Percentiles rank a stretch among this genome's conserved stretches.
phyloP scores from a whole-genome alignment of 2,113 vertebrate genomes.

The Paralichthys olivaceus region DNA sequence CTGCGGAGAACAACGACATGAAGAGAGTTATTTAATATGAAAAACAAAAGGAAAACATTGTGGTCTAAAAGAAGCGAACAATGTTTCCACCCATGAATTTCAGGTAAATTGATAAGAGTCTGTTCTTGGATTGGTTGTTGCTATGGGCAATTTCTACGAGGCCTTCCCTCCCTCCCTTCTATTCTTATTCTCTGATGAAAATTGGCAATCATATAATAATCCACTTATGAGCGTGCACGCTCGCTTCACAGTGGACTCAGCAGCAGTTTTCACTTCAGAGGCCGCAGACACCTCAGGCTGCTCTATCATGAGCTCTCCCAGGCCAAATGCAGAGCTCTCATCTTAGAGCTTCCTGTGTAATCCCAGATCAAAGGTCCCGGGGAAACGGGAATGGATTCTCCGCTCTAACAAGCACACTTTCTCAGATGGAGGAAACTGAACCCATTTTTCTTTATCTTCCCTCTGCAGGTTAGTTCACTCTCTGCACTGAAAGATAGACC shows the following conservation, averaged over 20 bases:
- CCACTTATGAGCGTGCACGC: slow-evolving; percentile 62
- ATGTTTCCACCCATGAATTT: slow-evolving; percentile 16
- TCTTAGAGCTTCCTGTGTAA: slow-evolving; percentile 74
- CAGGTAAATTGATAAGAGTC: slow-evolving; percentile 31
- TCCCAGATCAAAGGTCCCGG: slow-evolving; percentile 82
- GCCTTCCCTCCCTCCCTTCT: slow-evolving; percentile 8
- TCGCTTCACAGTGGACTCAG: slow-evolving; percentile 57
- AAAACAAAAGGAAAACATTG: slow-evolving; percentile 24
- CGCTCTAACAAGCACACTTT: slow-evolving; percentile 78
- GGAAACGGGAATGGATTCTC: slow-evolving; percentile 76
- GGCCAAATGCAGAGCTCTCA: slow-evolving; percentile 71
- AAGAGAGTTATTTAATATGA: background rate
- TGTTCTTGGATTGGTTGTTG: slow-evolving; percentile 24
- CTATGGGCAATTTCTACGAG: slow-evolving; percentile 32
- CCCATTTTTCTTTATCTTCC: slow-evolving; percentile 78
- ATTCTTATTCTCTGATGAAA: slow-evolving; percentile 63
- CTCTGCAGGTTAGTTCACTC: slow-evolving; percentile 73
- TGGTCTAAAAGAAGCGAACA: too few relatives aligned
- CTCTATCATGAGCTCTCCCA: slow-evolving; percentile 63
- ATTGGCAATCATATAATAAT: slow-evolving; percentile 74
- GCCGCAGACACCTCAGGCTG: slow-evolving; percentile 67
- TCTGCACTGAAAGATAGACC: slow-evolving; percentile 62
- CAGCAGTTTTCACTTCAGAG: slow-evolving; percentile 73
- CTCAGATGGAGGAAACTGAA: slow-evolving; percentile 73
- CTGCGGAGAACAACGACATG: background rate